Evolutionary conservation across 2,888 invertebrate species (phyloP).

Genomic region (Cephus spinipes): DNA sequence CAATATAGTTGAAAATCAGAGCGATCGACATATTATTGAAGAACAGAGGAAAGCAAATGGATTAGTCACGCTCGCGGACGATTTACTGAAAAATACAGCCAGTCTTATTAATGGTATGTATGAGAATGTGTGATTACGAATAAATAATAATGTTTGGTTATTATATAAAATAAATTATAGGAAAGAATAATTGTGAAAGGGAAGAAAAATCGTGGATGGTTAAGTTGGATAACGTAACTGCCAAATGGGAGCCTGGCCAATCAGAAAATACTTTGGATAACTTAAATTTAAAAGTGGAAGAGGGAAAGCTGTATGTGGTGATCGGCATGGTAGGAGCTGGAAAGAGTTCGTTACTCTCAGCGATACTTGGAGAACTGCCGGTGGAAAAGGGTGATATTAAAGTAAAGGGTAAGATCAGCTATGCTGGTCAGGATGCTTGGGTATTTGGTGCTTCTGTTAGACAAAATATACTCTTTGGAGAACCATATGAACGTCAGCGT

Average conservation of each 20-base stretch:
- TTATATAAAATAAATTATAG: slow-evolving; percentile 16
- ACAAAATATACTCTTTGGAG: slow-evolving; percentile 90
- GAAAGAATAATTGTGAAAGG: slow-evolving; percentile 20
- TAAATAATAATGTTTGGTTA: neutral
- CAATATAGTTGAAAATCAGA: slow-evolving; percentile 51
- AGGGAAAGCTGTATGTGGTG: slow-evolving; percentile 75
- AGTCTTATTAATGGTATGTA: slow-evolving; percentile 32
- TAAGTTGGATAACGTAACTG: slow-evolving; percentile 56
- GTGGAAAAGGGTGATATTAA: slow-evolving; percentile 72
- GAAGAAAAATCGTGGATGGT: slow-evolving; percentile 36
- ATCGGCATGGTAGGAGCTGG: slow-evolving; percentile 84
- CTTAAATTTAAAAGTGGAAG: slow-evolving; percentile 69
- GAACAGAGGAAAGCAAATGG: slow-evolving; percentile 57
- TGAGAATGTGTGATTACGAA: neutral
- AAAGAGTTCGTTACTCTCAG: slow-evolving; percentile 77
- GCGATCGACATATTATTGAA: slow-evolving; percentile 25
- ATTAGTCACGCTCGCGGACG: slow-evolving; percentile 54
- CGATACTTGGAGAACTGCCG: slow-evolving; percentile 80
- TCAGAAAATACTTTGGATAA: slow-evolving; percentile 69
- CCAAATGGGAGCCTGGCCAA: slow-evolving; percentile 70
- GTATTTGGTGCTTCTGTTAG: slow-evolving; percentile 81
- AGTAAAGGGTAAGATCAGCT: slow-evolving; percentile 76
- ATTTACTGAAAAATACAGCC: slow-evolving; percentile 43
- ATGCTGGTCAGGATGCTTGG: slow-evolving; percentile 90
- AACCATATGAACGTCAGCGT: slow-evolving; percentile 72